phyloP scores from a whole-genome alignment of 2,113 vertebrate species.

The Alligator mississippiensis region DNA sequence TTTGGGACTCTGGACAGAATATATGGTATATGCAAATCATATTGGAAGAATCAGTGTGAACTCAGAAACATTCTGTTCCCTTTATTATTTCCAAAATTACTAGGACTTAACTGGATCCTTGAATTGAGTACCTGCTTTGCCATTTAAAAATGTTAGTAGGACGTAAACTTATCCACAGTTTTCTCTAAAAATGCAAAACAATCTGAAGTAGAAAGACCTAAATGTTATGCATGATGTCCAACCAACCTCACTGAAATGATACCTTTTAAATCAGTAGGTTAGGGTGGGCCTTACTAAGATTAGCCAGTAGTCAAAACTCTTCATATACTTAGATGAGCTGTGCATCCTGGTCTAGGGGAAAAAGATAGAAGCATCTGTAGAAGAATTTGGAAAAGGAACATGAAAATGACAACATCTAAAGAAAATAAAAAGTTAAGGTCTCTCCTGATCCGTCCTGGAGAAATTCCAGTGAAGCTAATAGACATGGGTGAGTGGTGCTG shows the following conservation, averaged over 20 bases:
- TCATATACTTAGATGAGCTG: not conserved
- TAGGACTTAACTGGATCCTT: not conserved
- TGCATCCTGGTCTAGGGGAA: not conserved
- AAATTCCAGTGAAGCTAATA: too few relatives aligned
- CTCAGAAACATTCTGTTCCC: not conserved
- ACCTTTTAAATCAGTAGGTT: not conserved
- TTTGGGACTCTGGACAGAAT: not conserved
- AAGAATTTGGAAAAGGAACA: not conserved
- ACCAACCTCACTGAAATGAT: not conserved
- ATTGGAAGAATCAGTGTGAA: not conserved
- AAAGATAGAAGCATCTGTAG: not conserved
- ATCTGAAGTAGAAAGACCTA: not conserved
- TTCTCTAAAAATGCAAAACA: not conserved
- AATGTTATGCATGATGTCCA: not conserved
- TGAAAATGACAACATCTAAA: not conserved
- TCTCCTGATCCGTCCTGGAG: not conserved
- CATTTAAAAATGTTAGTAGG: not conserved
- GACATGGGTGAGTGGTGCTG: too few relatives aligned
- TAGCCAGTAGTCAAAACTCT: not conserved
- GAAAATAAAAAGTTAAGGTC: not conserved
- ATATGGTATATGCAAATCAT: not conserved
- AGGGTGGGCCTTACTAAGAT: not conserved
- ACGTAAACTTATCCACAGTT: not conserved
- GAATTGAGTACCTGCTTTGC: not conserved
- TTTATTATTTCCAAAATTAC: not conserved